phyloP scores from a whole-genome alignment of 2,797 vertebrate species.

The Notamacropus eugenii region DNA sequence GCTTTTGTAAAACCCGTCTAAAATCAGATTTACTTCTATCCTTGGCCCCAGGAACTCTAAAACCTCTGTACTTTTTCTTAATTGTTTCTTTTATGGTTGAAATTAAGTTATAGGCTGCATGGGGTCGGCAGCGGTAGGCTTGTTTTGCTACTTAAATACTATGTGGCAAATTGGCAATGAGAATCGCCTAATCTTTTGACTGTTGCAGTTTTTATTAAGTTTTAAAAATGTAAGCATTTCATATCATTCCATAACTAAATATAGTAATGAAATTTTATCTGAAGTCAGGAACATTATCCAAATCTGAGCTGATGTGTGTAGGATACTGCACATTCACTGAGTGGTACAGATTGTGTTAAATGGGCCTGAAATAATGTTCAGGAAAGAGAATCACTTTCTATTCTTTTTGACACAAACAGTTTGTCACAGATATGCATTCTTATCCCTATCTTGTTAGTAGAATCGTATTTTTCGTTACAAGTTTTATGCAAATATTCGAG shows the following conservation, averaged over 20 bases:
- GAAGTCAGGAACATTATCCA: constrained; percentile 79
- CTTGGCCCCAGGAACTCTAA: constrained; percentile 73
- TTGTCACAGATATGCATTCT: constrained; percentile 83
- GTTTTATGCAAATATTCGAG: constrained; percentile 81
- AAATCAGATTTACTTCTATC: constrained; percentile 76
- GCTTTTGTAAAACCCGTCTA: constrained; percentile 65
- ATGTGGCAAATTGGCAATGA: not conserved
- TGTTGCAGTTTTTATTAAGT: constrained; percentile 74
- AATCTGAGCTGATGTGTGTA: constrained; percentile 79
- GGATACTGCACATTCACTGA: constrained; percentile 85
- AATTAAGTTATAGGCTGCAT: constrained; percentile 55
- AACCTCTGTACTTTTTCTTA: constrained; percentile 74
- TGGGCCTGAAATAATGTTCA: constrained; percentile 92
- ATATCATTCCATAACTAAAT: constrained; percentile 80
- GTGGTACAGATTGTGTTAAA: constrained; percentile 95
- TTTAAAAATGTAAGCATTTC: constrained; percentile 75
- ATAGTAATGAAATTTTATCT: constrained; percentile 83
- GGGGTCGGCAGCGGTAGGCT: not conserved
- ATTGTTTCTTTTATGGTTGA: constrained; percentile 76
- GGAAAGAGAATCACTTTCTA: constrained; percentile 88
- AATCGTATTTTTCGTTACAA: constrained; percentile 83
- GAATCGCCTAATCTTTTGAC: constrained; percentile 55
- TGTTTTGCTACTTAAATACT: not conserved
- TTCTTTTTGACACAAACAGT: constrained; percentile 86
- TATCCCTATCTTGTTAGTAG: constrained; percentile 83